phyloP scores from a whole-genome alignment of 2,113 vertebrate genomes.

The Python bivittatus region DNA sequence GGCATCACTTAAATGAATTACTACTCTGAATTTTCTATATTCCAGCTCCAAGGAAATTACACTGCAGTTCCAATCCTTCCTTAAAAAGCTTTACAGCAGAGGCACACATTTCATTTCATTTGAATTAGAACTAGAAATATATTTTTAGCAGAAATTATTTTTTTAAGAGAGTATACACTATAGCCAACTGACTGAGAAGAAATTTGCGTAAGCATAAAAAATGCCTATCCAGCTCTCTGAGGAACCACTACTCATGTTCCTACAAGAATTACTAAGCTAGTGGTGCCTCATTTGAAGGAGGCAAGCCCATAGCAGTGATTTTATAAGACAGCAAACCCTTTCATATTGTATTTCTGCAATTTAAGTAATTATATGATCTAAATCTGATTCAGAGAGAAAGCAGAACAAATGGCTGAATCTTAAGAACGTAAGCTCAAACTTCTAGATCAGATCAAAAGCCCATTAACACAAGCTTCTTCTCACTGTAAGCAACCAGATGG shows the following conservation, averaged over 20 bases:
- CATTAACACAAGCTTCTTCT: not conserved
- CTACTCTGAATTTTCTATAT: conserved; percentile 54
- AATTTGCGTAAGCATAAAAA: not conserved
- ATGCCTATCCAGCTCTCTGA: not conserved
- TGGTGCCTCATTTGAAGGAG: not conserved
- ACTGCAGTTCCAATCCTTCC: conserved; percentile 48
- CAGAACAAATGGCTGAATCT: not conserved
- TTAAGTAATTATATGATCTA: not conserved
- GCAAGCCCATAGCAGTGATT: not conserved
- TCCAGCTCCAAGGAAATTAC: conserved; percentile 51
- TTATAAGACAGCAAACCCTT: not conserved
- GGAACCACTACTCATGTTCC: not conserved
- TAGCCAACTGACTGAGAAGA: too few relatives aligned
- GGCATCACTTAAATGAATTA: conserved; percentile 46
- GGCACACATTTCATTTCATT: not conserved
- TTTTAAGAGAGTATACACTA: not conserved
- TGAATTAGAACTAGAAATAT: not conserved
- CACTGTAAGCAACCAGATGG: not conserved
- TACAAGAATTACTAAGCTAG: not conserved
- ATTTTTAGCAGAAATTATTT: not conserved
- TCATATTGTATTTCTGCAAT: not conserved
- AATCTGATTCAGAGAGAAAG: not conserved
- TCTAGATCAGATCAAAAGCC: not conserved
- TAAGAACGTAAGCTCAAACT: not conserved
- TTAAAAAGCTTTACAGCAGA: too few relatives aligned